Evolutionary conservation across 2,113 vertebrate genomes (phyloP).

Genomic region (Sprattus sprattus): DNA sequence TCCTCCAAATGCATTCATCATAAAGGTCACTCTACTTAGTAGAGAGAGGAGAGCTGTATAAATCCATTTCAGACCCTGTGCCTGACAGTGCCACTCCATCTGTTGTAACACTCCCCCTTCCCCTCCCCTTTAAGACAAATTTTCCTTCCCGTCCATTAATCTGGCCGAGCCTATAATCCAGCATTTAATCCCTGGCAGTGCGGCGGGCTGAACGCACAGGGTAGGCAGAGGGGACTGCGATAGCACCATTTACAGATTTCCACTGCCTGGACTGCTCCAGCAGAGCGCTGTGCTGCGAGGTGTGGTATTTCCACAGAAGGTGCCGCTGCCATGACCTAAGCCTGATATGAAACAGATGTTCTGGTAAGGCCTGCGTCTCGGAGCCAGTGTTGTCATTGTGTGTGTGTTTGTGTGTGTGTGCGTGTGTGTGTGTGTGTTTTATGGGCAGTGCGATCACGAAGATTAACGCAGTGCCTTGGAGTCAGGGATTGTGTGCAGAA

Average conservation of each 20-base stretch:
- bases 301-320: not conserved
- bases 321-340: not conserved
- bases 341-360: slow-evolving; percentile 42
- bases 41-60: not conserved
- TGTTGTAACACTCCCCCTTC: not conserved
- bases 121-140: not conserved
- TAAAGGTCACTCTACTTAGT: not conserved
- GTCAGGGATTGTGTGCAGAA: not conserved
- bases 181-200: slow-evolving; percentile 30
- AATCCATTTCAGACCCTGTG: not conserved
- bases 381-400: slow-evolving; percentile 7
- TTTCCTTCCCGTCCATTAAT: slow-evolving; percentile 34
- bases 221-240: slow-evolving; percentile 17
- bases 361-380: slow-evolving; percentile 30
- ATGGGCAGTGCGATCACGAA: not conserved
- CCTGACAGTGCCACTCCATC: not conserved
- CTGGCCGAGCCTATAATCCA: slow-evolving; percentile 39
- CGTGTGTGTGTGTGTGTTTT: slow-evolving; percentile 3
- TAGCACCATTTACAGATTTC: slow-evolving; percentile 36
- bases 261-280: not conserved
- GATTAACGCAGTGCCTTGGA: not conserved
- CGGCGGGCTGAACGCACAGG: not conserved
- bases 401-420: not conserved
- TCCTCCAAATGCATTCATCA: not conserved
- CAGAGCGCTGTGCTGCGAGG: not conserved